phyloP scores from a whole-genome alignment of 1,140 invertebrate species.

The Drosophila littoralis region DNA sequence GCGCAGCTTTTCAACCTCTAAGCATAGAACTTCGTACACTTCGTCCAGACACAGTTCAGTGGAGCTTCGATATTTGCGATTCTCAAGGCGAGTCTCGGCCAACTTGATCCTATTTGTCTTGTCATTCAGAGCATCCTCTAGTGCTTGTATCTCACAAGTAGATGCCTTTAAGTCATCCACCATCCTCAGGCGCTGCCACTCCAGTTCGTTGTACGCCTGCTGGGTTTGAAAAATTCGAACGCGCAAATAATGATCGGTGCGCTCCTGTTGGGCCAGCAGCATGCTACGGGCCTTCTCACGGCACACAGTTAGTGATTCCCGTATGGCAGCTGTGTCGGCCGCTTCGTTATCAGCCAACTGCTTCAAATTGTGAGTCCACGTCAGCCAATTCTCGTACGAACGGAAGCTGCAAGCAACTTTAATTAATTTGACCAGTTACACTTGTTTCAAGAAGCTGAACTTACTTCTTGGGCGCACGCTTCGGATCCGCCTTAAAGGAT shows the following conservation, averaged over 20 bases:
- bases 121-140: conserved; percentile 88
- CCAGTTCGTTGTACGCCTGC: conserved; percentile 91
- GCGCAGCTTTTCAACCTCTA: conserved; percentile 88
- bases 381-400: conserved; percentile 92
- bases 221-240: conserved; percentile 93
- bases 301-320: conserved; percentile 90
- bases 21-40: conserved; percentile 89
- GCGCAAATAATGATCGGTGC: conserved; percentile 92
- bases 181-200: conserved; percentile 94
- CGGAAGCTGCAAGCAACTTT: conserved; percentile 83
- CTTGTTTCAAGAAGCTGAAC: background rate
- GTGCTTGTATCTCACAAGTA: conserved; percentile 88
- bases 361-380: conserved; percentile 90
- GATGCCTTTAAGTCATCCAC: conserved; percentile 92
- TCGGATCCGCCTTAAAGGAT: conserved; percentile 91
- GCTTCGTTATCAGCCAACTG: conserved; percentile 91
- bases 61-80: conserved; percentile 89
- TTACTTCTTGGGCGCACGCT: conserved; percentile 90
- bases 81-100: conserved; percentile 90
- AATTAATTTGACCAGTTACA: too few relatives aligned
- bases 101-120: conserved; percentile 90
- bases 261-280: conserved; percentile 90
- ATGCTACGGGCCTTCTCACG: conserved; percentile 90
- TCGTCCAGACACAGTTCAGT: conserved; percentile 92
- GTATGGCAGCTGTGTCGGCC: conserved; percentile 89